These are phyloP conservation scores for Parnassius glacialis DNA, from an alignment of 2,888 invertebrate species.

Conservation along the genomic window DNA sequence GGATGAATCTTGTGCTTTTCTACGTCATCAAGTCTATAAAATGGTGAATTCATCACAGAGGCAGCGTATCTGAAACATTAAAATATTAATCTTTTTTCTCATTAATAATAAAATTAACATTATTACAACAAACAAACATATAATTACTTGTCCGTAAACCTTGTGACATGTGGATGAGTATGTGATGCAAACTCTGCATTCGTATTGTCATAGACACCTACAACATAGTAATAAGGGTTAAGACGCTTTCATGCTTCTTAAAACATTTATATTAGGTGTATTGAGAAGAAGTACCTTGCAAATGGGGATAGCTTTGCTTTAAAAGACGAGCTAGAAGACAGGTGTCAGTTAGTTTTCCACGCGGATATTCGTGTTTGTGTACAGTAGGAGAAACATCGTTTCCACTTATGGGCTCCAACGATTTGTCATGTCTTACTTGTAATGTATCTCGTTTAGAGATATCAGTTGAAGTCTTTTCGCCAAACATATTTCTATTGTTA, in stretches of 20 bases:
- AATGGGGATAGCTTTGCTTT: slow-evolving; percentile 49
- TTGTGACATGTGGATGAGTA: slow-evolving; percentile 22
- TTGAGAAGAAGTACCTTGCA: slow-evolving; percentile 41
- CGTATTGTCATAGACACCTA: slow-evolving; percentile 45
- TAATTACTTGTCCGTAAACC: slow-evolving; percentile 6
- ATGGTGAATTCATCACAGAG: slow-evolving; percentile 30
- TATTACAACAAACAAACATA: too few species aligned
- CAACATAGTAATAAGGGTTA: slow-evolving; percentile 17
- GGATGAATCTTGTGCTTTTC: slow-evolving; percentile 17
- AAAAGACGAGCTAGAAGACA: slow-evolving; percentile 58
- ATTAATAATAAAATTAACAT: too few species aligned
- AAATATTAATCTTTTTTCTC: neutral
- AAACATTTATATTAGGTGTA: too few species aligned
- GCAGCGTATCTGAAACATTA: slow-evolving; percentile 23
- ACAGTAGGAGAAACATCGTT: slow-evolving; percentile 19
- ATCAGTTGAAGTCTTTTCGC: slow-evolving; percentile 33
- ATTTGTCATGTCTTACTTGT: slow-evolving; percentile 31
- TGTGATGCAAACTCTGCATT: slow-evolving; percentile 34
- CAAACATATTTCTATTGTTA: neutral
- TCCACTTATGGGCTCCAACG: slow-evolving; percentile 32
- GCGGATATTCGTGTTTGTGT: slow-evolving; percentile 31
- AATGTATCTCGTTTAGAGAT: slow-evolving; percentile 47
- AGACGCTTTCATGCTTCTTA: neutral
- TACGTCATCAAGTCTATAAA: slow-evolving; percentile 6
- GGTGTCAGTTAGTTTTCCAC: slow-evolving; percentile 44